Conservation (phyloP, 2,888 invertebrate species). For the Lamellibrachia columna region DNA sequence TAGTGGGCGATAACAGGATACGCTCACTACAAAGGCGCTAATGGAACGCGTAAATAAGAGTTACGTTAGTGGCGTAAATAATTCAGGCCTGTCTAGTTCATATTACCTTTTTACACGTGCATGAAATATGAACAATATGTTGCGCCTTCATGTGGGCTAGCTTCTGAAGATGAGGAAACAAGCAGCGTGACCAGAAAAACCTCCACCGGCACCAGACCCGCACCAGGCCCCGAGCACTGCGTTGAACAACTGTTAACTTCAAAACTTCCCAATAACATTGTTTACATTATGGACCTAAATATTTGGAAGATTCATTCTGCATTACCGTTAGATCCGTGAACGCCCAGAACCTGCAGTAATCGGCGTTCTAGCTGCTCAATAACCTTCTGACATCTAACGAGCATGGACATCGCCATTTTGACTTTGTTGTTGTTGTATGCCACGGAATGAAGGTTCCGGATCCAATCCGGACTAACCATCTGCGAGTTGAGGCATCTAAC, state of each 20-base stretch:
- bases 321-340: neutral
- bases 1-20: no score
- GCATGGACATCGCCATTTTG: constrained; percentile 4
- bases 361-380: neutral
- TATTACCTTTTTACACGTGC: no score
- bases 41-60: no score
- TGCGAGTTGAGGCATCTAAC: no score
- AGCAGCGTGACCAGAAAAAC: neutral
- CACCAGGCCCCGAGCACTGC: neutral
- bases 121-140: no score
- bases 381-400: neutral
- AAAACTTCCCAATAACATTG: neutral
- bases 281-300: neutral
- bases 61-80: no score
- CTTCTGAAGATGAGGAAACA: neutral
- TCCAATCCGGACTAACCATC: no score
- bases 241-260: neutral
- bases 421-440: constrained; percentile 1
- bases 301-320: neutral
- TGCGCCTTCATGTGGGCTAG: neutral
- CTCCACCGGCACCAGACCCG: neutral
- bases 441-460: no score
- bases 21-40: no score
- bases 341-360: neutral
- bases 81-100: no score